Evolutionary conservation across 1,140 invertebrate species (phyloP), one percentile per base, ranked within the genome.

Genomic region (Pemphigus obesinymphae): DNA sequence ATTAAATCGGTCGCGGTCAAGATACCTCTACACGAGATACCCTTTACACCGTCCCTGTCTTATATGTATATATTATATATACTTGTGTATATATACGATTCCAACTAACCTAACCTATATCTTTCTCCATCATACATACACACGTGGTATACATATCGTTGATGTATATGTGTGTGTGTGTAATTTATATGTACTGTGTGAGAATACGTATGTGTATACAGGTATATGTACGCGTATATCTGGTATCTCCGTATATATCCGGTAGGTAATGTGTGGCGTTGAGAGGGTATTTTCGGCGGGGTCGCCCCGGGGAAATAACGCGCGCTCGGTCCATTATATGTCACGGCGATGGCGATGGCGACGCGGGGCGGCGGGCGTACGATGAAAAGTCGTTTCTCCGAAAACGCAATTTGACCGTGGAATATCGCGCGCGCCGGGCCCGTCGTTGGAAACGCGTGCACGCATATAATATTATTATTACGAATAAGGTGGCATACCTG

Each of bases 1-100:
- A 80, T 80, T 80, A 80, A 80, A 80, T 80, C 55, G 76, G 23
- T 37, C 76, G 15, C 17, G 76, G 76, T 55, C 53, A 63, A 55
- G 55, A 80, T 37, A 50, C n/a, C 26, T 58, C 29, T 48, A 20
- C 17, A 50, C 29, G 26, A 48, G 68, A 72, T 72, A n/a, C n/a
- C 68, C 68, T 72, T 73, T 50, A 3, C 37, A 40, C 13, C 40
- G 15, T 5, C 11, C 43, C 8, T 17, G 26, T 48, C 45, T 31
- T 48, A 73, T 73, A 50, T 43, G 26, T 26, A 15, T 26, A 26
- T n/a, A n/a, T n/a, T n/a, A n/a, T n/a, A n/a, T n/a, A n/a, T n/a
- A n/a, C n/a, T n/a, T n/a, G n/a, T n/a, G n/a, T n/a, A n/a, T 55
- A 26, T 26, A 55, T 26, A 26, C 5, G 48, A 48, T 48, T 48